Evolutionary conservation across 1,140 invertebrate genomes (phyloP).

Genomic region (Meloidogyne hapla): DNA sequence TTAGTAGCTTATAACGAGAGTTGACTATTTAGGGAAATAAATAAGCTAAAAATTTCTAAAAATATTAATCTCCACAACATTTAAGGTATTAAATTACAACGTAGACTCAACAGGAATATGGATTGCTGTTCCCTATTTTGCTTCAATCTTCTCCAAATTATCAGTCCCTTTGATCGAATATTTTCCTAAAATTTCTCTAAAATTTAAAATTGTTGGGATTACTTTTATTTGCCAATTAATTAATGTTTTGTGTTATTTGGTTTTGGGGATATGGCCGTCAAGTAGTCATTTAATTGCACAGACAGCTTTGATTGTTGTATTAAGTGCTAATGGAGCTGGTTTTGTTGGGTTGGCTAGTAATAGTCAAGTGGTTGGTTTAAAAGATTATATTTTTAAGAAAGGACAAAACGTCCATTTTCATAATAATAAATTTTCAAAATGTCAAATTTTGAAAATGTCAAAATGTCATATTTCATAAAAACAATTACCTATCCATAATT

Average conservation of each 20-base stretch:
- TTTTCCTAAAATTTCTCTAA: slow-evolving; percentile 1
- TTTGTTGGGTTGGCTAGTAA: slow-evolving; percentile 23
- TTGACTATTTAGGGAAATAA: too few species aligned
- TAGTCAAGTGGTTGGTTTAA: slow-evolving; percentile 19
- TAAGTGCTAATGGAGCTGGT: slow-evolving; percentile 25
- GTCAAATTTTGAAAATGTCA: too few species aligned
- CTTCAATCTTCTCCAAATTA: slow-evolving; percentile 22
- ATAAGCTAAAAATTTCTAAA: too few species aligned
- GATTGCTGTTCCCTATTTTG: slow-evolving; percentile 19
- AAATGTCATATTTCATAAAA: too few species aligned
- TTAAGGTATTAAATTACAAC: slow-evolving; percentile 20
- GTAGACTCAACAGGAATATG: slow-evolving; percentile 14
- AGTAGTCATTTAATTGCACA: slow-evolving; percentile 12
- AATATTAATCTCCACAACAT: neutral
- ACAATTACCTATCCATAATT: too few species aligned
- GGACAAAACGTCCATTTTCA: too few species aligned
- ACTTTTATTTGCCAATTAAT: slow-evolving; percentile 23
- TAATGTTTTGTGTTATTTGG: slow-evolving; percentile 21
- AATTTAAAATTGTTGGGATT: slow-evolving; percentile 17
- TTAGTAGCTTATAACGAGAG: too few species aligned
- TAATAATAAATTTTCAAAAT: too few species aligned
- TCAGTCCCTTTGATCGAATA: slow-evolving; percentile 13
- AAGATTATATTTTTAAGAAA: too few species aligned
- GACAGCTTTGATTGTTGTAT: slow-evolving; percentile 7
- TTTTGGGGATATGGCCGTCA: slow-evolving; percentile 9